Percentiles rank a stretch among this genome's conserved stretches.
Evolutionary conservation across 2,888 invertebrate genomes (phyloP).

Genomic region (Ophion costatus): DNA sequence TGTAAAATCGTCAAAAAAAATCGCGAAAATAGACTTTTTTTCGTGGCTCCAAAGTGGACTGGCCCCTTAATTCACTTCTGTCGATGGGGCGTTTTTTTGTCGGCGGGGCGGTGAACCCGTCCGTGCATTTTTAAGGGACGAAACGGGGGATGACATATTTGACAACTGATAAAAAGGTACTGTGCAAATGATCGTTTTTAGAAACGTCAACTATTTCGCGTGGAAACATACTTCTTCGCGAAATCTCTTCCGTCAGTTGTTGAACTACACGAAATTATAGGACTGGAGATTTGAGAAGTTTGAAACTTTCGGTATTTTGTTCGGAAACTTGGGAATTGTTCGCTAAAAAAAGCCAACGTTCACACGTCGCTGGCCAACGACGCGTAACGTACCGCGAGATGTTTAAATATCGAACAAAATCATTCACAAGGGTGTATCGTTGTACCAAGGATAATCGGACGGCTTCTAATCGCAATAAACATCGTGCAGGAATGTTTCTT

Average conservation of each 20-base stretch:
- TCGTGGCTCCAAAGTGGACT: too few species aligned
- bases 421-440: conserved; percentile 77
- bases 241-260: not conserved
- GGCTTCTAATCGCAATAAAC: conserved; percentile 18
- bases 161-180: not conserved
- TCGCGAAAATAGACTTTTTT: too few species aligned
- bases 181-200: not conserved
- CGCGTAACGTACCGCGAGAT: conserved; percentile 9
- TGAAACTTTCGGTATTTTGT: not conserved
- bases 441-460: conserved; percentile 70
- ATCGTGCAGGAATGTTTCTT: not conserved
- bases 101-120: too few species aligned
- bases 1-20: too few species aligned
- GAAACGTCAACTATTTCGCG: too few species aligned
- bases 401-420: conserved; percentile 56
- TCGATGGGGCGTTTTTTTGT: too few species aligned
- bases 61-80: too few species aligned
- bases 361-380: conserved; percentile 27
- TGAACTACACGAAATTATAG: not conserved
- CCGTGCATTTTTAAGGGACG: not conserved
- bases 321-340: not conserved
- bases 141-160: not conserved
- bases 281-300: not conserved
- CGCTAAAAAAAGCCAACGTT: conserved; percentile 4
- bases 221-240: too few species aligned